These are phyloP conservation scores for Cryptocephalus moraei DNA, from an alignment of 2,888 invertebrate genomes.

Conservation along the genomic window DNA sequence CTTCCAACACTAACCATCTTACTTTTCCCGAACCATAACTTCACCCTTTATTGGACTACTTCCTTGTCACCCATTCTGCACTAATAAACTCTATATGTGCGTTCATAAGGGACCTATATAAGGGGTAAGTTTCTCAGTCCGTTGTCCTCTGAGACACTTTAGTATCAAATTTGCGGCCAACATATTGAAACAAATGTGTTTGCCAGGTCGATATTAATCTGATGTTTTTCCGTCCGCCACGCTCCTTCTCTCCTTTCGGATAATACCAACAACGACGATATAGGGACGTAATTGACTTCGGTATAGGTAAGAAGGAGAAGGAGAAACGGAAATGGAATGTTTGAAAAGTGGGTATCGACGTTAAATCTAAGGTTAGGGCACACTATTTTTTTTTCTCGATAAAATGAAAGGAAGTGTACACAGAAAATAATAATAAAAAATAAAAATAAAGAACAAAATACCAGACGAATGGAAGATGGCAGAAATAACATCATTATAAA, in stretches of 20 bases:
- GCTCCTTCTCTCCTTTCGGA: conserved; percentile 3
- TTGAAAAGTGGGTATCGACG: too few relatives aligned
- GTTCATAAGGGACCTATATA: conserved; percentile 6
- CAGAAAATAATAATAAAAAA: too few relatives aligned
- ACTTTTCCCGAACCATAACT: too few relatives aligned
- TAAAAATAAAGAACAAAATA: too few relatives aligned
- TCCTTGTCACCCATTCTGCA: conserved; percentile 5
- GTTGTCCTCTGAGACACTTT: conserved; percentile 9
- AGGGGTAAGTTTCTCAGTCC: conserved; percentile 7
- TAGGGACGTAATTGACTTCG: conserved; percentile 3
- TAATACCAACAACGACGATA: conserved; percentile 3
- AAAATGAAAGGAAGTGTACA: too few relatives aligned
- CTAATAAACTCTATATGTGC: conserved; percentile 6
- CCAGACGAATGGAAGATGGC: too few relatives aligned
- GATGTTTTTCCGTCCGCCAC: conserved; percentile 16
- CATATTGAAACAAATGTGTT: conserved; percentile 31
- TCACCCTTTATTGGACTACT: too few relatives aligned
- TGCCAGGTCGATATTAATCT: conserved; percentile 29
- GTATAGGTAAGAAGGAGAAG: neutral
- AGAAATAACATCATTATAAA: too few relatives aligned
- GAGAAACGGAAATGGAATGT: neutral
- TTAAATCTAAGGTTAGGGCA: too few relatives aligned
- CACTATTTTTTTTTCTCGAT: too few relatives aligned
- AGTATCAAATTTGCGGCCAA: conserved; percentile 19
- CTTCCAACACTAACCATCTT: too few relatives aligned